Conservation (phyloP, 2,797 vertebrate species). For the Enteromius treurensis region DNA sequence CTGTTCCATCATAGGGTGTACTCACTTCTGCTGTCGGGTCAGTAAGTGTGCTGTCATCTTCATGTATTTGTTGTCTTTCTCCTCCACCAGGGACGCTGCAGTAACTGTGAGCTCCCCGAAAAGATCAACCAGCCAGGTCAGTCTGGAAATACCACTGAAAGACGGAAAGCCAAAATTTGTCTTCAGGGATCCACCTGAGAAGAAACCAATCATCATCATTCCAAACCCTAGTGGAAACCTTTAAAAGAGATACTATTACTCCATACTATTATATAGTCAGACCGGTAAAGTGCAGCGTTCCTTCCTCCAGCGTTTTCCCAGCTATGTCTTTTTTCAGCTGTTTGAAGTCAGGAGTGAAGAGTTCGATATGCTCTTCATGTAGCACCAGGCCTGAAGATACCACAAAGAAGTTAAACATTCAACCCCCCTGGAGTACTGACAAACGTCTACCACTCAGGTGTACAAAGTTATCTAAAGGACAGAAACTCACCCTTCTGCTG, state of each 20-base stretch:
- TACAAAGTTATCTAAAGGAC: too few species aligned
- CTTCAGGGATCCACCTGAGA: slow-evolving; percentile 81
- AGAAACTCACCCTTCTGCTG: slow-evolving; percentile 84
- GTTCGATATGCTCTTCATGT: slow-evolving; percentile 93
- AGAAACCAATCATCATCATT: neutral
- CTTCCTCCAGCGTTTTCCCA: slow-evolving; percentile 85
- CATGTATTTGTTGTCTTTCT: slow-evolving; percentile 74
- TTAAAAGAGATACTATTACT: too few species aligned
- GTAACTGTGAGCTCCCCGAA: slow-evolving; percentile 88
- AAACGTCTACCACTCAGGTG: neutral
- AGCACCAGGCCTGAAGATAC: slow-evolving; percentile 72
- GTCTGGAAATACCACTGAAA: slow-evolving; percentile 89
- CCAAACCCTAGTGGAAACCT: neutral
- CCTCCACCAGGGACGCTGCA: slow-evolving; percentile 79
- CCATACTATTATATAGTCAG: neutral
- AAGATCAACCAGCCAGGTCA: slow-evolving; percentile 92
- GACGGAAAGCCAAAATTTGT: slow-evolving; percentile 83
- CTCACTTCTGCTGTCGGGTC: slow-evolving; percentile 82
- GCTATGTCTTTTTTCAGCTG: slow-evolving; percentile 84
- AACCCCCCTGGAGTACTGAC: neutral
- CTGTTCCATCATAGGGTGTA: slow-evolving; percentile 17
- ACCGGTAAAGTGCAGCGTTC: slow-evolving; percentile 93
- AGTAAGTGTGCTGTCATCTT: slow-evolving; percentile 87
- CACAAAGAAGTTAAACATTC: neutral
- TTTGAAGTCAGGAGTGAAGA: slow-evolving; percentile 88